Evolutionary conservation across 2,113 vertebrate species (phyloP), one percentile per base, ranked within the genome.

Genomic region (Proteles cristata): DNA sequence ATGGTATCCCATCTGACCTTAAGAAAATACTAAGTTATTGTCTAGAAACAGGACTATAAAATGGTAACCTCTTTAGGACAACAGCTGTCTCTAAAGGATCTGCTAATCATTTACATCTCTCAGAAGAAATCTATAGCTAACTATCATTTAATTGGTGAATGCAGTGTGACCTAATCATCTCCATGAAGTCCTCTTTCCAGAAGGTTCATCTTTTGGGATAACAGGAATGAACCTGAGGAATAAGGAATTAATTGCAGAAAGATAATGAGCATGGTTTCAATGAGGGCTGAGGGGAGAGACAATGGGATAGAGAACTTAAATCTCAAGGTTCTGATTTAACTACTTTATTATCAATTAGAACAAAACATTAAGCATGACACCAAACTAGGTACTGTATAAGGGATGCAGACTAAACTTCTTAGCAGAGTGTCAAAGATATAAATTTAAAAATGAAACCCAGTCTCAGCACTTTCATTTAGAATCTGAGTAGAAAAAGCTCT

Each of bases 291-390:
- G 17, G 66, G 69, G 53, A 94, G 69, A 96, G 50, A 87, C 4
- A 43, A 94, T 97, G 69, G 73, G 26, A 43, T 88, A 94, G 65
- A 93, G 68, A 95, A 93, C 69, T 96, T 83, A 94, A 90, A 88
- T 95, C 80, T 98, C 90, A 68, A 89, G 88, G 53, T 97, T 97
- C 87, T 96, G 84, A 88, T 96, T 96, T 97, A 95, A 80, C 96
- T 94, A 80, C 84, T 96, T 97, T 95, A 94, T 97, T 97, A 97
- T 96, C 97, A 97, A 96, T 98, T 97, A 96, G 92, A 95, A 95
- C 76, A 77, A 96, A 90, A 93, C 31, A 92, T 96, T 98, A 98
- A 97, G 66, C 53, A 66, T 88, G 94, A 93, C 71, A 92, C 90
- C 50, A 92, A 92, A 87, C 19, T 88, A 93, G 48, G 23, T 85